Base-by-base conservation (phyloP, 2,113 vertebrate genomes). In the Heptranchias perlo region DNA sequence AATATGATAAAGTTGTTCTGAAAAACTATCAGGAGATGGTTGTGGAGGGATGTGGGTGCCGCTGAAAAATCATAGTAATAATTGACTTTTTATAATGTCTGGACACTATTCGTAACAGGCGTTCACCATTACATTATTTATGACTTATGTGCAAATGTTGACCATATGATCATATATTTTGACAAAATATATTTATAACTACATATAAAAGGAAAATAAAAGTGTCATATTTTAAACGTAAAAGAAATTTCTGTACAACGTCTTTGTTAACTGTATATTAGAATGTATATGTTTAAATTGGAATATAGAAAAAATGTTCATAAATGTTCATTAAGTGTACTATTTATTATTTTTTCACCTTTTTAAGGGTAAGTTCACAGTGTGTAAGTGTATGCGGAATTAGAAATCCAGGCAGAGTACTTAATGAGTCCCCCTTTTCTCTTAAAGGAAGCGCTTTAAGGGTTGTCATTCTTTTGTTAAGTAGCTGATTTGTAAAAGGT, bases 11-110 rank as follows among this genome's bases (percentile, higher is more conserved):
- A 97, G 99, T 99, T 97, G 99, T 99, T 96, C 98, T 99, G 97
- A 99, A 99, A 97, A 99, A 99, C 98, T 99, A 99, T 97, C 99
- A 99, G 98, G 99, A 99, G 98, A 99, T 99, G 99, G 99, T 99
- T 96, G 99, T 99, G 96, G 99, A 99, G 97, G 99, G 99, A 67
- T 99, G 99, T 86, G 99, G 99, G 97, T 99, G 99, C 97, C 99
- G 98, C 97, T 99, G 98, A 96, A 39, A 65, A 69, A 49, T n/a
- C n/a, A n/a, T n/a, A 69, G 49, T 31, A 67, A 95, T 64, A 94
- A 94, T 94, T 94, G 65, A 73, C 65, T 69, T 67, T 94, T 94
- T 67, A 95, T 69, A 47, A 73, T 95, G 94, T 73, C 94, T 95
- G 94, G 65, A 95, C 65, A 95, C 64, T 95, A 95, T 95, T 73